phyloP scores from a whole-genome alignment of 35 echinoderm and acorn worm genomes.

The Ophiothrix spiculata region DNA sequence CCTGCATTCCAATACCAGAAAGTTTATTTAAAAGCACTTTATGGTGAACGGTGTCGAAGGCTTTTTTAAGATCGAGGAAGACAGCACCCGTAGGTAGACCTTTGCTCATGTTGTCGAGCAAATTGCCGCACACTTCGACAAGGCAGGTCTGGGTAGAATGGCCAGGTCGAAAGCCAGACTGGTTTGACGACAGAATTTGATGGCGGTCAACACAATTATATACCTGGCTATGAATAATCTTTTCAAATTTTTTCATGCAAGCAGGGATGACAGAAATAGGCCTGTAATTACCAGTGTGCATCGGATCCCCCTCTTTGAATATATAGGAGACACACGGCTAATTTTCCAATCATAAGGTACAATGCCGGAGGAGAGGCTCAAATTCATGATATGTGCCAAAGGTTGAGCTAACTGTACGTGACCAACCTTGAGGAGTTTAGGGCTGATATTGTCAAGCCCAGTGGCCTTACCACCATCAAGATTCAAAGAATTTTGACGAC shows the following conservation, averaged over 20 bases:
- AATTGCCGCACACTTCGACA: constrained; percentile 20
- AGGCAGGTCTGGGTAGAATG: constrained; percentile 37
- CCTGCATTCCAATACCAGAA: too few relatives aligned
- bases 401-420: not conserved
- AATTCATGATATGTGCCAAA: constrained; percentile 14
- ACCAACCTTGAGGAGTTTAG: not conserved
- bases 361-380: constrained; percentile 14
- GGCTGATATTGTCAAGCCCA: constrained; percentile 17
- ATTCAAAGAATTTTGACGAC: not conserved
- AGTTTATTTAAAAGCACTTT: too few relatives aligned
- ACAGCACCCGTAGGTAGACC: not conserved
- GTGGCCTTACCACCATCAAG: constrained; percentile 27
- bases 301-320: constrained; percentile 1
- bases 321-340: constrained; percentile 15
- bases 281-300: not conserved
- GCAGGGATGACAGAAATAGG: constrained; percentile 17
- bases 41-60: constrained; percentile 5
- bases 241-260: constrained; percentile 23
- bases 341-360: constrained; percentile 14
- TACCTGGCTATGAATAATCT: constrained; percentile 19
- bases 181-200: constrained; percentile 6
- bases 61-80: constrained; percentile 10
- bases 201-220: not conserved
- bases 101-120: constrained; percentile 13
- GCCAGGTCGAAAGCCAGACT: constrained; percentile 31